These are phyloP conservation scores for Lochmaea capreae DNA, from an alignment of 2,888 invertebrate species.

Conservation along the genomic window DNA sequence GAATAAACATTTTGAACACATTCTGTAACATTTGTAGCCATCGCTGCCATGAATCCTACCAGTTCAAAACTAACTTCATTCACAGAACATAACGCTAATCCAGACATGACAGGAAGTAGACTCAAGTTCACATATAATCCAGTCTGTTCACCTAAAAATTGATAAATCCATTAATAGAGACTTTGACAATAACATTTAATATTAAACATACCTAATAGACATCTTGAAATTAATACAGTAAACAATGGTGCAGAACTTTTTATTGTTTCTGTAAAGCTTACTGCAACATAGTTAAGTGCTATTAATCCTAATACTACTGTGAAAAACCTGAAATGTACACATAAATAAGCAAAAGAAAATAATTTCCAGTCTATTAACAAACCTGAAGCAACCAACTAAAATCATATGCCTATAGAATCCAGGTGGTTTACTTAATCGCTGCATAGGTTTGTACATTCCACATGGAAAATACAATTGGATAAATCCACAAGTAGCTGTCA, in stretches of 20 bases:
- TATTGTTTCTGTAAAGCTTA: conserved; percentile 84
- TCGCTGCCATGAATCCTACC: conserved; percentile 78
- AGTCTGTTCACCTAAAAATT: conserved; percentile 71
- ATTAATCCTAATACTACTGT: conserved; percentile 80
- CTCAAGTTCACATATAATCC: conserved; percentile 77
- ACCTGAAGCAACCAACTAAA: conserved; percentile 79
- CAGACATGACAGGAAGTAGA: conserved; percentile 81
- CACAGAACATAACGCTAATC: conserved; percentile 80
- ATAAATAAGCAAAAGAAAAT: background rate
- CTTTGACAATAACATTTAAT: background rate
- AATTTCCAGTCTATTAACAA: conserved; percentile 35
- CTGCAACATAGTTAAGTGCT: conserved; percentile 81
- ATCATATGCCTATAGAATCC: conserved; percentile 81
- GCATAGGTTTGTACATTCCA: conserved; percentile 75
- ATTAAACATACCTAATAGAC: conserved; percentile 68
- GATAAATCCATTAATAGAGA: background rate
- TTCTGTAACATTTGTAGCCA: conserved; percentile 83
- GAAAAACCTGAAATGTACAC: conserved; percentile 69
- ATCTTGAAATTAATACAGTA: conserved; percentile 79
- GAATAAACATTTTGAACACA: conserved; percentile 85
- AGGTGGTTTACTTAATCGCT: conserved; percentile 72
- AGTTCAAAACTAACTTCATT: conserved; percentile 82
- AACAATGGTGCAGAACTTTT: conserved; percentile 85
- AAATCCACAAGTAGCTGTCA: conserved; percentile 80
- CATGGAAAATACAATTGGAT: conserved; percentile 80